Evolutionary conservation across 2,888 invertebrate species (phyloP).

Genomic region (Pterostichus madidus): DNA sequence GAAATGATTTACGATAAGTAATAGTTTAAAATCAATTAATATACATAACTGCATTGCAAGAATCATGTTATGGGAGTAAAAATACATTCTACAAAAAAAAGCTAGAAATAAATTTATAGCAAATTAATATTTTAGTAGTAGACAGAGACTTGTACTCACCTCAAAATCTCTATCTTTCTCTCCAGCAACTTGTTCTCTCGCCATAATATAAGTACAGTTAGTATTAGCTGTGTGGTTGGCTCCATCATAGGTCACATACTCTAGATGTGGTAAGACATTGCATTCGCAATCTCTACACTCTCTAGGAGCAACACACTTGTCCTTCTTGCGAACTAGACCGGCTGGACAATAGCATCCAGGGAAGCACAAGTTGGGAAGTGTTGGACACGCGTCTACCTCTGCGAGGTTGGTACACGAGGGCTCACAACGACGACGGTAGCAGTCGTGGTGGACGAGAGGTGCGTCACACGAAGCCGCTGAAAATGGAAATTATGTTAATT

Average conservation of each 20-base stretch:
- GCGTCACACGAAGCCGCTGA: slow-evolving; percentile 85
- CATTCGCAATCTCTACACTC: slow-evolving; percentile 88
- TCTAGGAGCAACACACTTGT: slow-evolving; percentile 84
- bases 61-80: no score
- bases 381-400: slow-evolving; percentile 82
- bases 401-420: slow-evolving; percentile 84
- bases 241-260: slow-evolving; percentile 91
- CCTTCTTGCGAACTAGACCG: slow-evolving; percentile 84
- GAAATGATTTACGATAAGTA: no score
- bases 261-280: slow-evolving; percentile 87
- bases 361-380: slow-evolving; percentile 84
- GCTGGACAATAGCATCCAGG: slow-evolving; percentile 93
- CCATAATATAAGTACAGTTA: slow-evolving; percentile 91
- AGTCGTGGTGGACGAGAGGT: slow-evolving; percentile 90
- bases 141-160: slow-evolving; percentile 72
- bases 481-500: slow-evolving; percentile 64
- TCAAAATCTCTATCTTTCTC: slow-evolving; percentile 79
- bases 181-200: slow-evolving; percentile 81
- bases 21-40: no score
- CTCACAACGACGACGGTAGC: slow-evolving; percentile 89
- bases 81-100: no score
- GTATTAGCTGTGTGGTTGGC: slow-evolving; percentile 89
- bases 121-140: background rate
- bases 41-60: no score
- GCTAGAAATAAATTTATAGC: no score